Evolutionary conservation across 2,113 vertebrate species (phyloP), one percentile per base, ranked within the genome.

Genomic region (Oxyruncus cristatus): DNA sequence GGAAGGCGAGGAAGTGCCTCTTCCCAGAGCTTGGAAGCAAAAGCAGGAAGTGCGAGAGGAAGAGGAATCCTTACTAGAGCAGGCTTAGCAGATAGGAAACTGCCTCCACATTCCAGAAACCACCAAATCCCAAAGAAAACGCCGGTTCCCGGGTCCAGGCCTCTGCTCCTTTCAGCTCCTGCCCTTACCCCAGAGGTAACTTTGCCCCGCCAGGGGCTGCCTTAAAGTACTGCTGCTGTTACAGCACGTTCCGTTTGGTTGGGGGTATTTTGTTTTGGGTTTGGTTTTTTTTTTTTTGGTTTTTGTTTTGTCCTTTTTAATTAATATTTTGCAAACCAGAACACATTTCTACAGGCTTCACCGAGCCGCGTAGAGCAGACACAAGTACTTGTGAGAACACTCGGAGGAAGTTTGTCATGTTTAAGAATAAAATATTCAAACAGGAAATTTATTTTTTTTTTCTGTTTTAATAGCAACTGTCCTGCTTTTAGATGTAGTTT

Each of bases 401-500:
- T 84, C 73, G 67, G 90, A 96, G 88, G 84, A 95, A 83, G 68
- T 92, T 81, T 92, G 91, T 92, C 90, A 88, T 94, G 92, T 96
- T 96, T 95, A 95, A 93, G 91, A 95, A 96, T 96, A 94, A 96
- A 96, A 93, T 93, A 95, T 93, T 89, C 95, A 89, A 96, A 91
- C 74, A 96, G 91, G 81, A 92, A 24, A 6, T 14, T 65, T 63
- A 30, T 17, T 59, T 83, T 83, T 85, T 76, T 85, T 91, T 89
- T 46, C 82, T 88, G 71, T 91, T 90, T 93, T 62, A 71, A 62
- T 88, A 92, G 84, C 80, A 93, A 50, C 78, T 88, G 74, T 50
- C 89, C 91, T 63, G 63, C 39, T 95, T 85, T 88, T 30, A 63
- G 66, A 72, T 62, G 89, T 66, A 87, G n/a, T 7, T 77, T 91